These are phyloP conservation scores for Nycticryphes semicollaris DNA, from an alignment of 2,113 vertebrate genomes.

Conservation along the genomic window DNA sequence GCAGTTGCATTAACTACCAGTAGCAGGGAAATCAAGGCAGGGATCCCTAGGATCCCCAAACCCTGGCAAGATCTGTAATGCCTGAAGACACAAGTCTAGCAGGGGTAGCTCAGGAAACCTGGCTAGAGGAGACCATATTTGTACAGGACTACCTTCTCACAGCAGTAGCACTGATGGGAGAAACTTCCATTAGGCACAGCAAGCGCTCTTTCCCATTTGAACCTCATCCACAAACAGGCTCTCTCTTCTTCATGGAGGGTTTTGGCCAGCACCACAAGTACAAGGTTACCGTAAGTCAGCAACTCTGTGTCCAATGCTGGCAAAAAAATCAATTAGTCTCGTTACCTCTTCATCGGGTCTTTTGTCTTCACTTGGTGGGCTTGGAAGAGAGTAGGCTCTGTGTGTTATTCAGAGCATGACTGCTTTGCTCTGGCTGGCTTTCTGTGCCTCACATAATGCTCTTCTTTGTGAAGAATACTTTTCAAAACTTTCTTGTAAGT, in stretches of 20 bases:
- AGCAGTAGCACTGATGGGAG: not conserved
- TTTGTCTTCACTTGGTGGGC: not conserved
- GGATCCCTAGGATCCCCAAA: too few relatives aligned
- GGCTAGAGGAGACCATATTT: not conserved
- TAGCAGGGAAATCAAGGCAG: not conserved
- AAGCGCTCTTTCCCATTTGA: fast-evolving
- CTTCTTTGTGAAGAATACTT: not conserved
- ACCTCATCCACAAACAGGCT: not conserved
- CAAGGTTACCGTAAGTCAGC: not conserved
- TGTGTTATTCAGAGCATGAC: constrained; percentile 15
- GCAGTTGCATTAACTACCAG: not conserved
- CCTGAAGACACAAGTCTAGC: not conserved
- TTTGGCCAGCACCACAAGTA: not conserved
- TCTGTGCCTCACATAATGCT: not conserved
- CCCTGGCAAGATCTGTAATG: not conserved
- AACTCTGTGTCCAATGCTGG: not conserved
- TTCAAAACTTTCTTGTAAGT: not conserved
- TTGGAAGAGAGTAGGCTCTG: not conserved
- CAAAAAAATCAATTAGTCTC: constrained; percentile 10
- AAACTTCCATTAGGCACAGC: not conserved
- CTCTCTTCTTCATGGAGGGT: not conserved
- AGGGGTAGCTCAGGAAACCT: not conserved
- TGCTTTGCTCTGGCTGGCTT: not conserved
- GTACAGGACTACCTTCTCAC: not conserved
- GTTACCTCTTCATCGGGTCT: not conserved